Base-by-base conservation (phyloP, 2,797 vertebrate genomes). In the Harpia harpyja region DNA sequence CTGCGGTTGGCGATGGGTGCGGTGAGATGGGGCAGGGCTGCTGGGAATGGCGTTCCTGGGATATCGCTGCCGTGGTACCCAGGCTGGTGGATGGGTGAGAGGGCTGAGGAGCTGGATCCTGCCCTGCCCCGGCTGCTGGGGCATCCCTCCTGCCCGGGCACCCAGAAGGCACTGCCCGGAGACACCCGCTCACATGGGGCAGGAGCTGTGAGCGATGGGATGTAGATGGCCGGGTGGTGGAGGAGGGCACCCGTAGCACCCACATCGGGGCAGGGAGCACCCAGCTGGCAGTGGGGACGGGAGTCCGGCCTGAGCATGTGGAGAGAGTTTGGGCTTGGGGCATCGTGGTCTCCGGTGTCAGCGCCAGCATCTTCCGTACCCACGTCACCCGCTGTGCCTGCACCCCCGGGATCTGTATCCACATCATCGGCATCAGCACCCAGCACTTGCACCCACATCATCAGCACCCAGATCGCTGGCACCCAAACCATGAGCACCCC, bases 21-120 rank as follows among this genome's bases (percentile, higher is more conserved):
- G 1, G 21, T 1, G 54, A 48, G n/a, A 1, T 17, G 51, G 73
- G 44, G 19, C 12, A 22, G 28, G 16, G 48, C 6, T 22, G 48
- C 10, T 23, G 49, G 57, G 67, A 72, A 39, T 0, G 3, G 51
- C 0, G 0, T 7, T 79, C 39, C 70, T 24, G 72, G 37, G 56
- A 3, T 54, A 48, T 23, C 30, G 81, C 48, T 4, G 0, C 14
- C 1, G 9, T 3, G 33, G 67, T 20, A 23, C 33, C 21, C 12
- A 0, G 1, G 18, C 43, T 60, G 80, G 48, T 3, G 0, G 3
- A 7, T 24, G 68, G 63, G 16, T n/a, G 43, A 79, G 48, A 44
- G 37, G 4, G 3, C 2, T 0, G 1, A 93, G 77, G 75, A 32
- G 41, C 7, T 0, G 1, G 27, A 21, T 60, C 70, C 81, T 37